Evolutionary conservation across 2,888 invertebrate species (phyloP).

Genomic region (Drosophila diplacantha): DNA sequence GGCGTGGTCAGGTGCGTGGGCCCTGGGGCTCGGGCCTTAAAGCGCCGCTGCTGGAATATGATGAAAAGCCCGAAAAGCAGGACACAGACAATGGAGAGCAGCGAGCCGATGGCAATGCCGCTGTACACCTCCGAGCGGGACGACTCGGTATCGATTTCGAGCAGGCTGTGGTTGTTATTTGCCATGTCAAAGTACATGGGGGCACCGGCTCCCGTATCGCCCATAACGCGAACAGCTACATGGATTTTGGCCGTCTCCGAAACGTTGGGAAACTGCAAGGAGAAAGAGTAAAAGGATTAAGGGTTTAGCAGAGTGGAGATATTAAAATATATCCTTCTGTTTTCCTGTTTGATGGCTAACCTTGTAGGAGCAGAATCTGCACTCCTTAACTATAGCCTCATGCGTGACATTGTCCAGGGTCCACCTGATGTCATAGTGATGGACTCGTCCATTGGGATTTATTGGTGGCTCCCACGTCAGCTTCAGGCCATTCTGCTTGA

Average conservation of each 20-base stretch:
- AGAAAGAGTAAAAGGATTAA: too few relatives aligned
- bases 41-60: slow-evolving; percentile 73
- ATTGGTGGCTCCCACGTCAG: slow-evolving; percentile 76
- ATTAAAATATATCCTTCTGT: not conserved
- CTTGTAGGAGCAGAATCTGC: slow-evolving; percentile 70
- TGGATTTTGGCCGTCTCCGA: slow-evolving; percentile 76
- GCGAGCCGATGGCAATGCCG: slow-evolving; percentile 75
- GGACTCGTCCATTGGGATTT: slow-evolving; percentile 76
- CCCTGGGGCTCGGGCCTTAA: slow-evolving; percentile 73
- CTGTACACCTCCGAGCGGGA: slow-evolving; percentile 72
- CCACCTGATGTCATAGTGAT: slow-evolving; percentile 76
- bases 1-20: slow-evolving; percentile 73
- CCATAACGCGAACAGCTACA: slow-evolving; percentile 76
- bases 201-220: slow-evolving; percentile 76
- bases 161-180: slow-evolving; percentile 61
- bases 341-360: slow-evolving; percentile 42
- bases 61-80: slow-evolving; percentile 74
- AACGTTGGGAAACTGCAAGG: slow-evolving; percentile 74
- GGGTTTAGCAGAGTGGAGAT: not conserved
- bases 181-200: slow-evolving; percentile 76
- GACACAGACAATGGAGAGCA: slow-evolving; percentile 74
- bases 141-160: slow-evolving; percentile 54
- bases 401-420: slow-evolving; percentile 74
- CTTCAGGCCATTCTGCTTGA: slow-evolving; percentile 73
- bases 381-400: slow-evolving; percentile 72